Conservation (phyloP, 2,888 invertebrate genomes). For the Nymphalis c-album region DNA sequence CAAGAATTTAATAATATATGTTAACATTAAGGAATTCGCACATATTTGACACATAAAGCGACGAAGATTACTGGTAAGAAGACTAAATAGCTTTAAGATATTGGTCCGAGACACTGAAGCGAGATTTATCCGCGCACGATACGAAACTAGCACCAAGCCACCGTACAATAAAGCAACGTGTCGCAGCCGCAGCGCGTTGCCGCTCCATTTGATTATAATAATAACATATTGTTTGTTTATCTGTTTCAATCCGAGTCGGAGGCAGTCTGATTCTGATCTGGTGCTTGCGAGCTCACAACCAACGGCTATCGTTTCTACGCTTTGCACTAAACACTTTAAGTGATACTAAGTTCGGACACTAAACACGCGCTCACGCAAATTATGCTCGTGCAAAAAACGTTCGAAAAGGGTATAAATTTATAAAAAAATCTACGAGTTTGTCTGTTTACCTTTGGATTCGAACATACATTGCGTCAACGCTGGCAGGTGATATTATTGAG, state of each 20-base stretch:
- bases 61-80: slow-evolving; percentile 72
- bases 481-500: slow-evolving; percentile 55
- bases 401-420: slow-evolving; percentile 71
- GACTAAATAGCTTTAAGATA: slow-evolving; percentile 71
- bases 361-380: slow-evolving; percentile 57
- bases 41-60: slow-evolving; percentile 82
- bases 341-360: slow-evolving; percentile 33
- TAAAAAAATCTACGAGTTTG: slow-evolving; percentile 65
- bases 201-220: slow-evolving; percentile 31
- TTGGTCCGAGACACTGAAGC: slow-evolving; percentile 81
- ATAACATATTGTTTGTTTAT: slow-evolving; percentile 70
- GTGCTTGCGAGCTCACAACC: slow-evolving; percentile 47
- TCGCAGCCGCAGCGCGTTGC: slow-evolving; percentile 20
- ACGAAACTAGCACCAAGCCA: slow-evolving; percentile 78
- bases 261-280: slow-evolving; percentile 28
- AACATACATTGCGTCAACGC: slow-evolving; percentile 57
- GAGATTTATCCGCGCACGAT: slow-evolving; percentile 67
- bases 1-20: slow-evolving; percentile 68
- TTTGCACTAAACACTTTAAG: slow-evolving; percentile 30
- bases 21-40: slow-evolving; percentile 78
- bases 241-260: slow-evolving; percentile 37
- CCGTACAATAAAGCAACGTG: slow-evolving; percentile 66
- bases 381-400: slow-evolving; percentile 64
- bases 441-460: slow-evolving; percentile 51
- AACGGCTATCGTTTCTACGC: slow-evolving; percentile 43